Evolutionary conservation across 2,888 invertebrate genomes (phyloP), one percentile per base, ranked within the genome.

Genomic region (Phortica okadai): DNA sequence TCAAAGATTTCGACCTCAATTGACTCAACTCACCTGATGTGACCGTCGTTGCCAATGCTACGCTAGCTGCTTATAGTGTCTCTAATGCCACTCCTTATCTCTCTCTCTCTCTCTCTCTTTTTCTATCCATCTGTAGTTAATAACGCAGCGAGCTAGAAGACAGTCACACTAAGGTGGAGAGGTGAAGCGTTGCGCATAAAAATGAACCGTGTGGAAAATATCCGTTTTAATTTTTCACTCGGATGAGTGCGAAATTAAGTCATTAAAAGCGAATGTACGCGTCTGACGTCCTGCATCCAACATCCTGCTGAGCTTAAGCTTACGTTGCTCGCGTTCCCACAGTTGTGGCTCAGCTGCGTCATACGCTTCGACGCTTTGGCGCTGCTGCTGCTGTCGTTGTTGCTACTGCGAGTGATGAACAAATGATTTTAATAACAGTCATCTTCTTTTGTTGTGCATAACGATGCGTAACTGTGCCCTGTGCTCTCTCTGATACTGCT

Each of bases 191-290:
- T 44, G 67, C 7, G 44, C 67, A 67, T 72, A 41, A 72, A 72
- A 72, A 54, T 72, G 70, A 72, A 72, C 54, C 14, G 70, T 72
- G 70, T 72, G 54, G 54, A 72, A 72, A 72, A 41, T 79, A 85
- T 84, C 82, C 85, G 89, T 90, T 90, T 90, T 90, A 91, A 91
- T 90, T 90, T 91, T 91, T 89, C 91, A 91, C 90, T 89, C 84
- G 91, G 89, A 87, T 90, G 91, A 90, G 89, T 91, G 88, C 89
- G 84, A 88, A 90, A 90, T 90, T 89, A 91, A 91, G 89, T 90
- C 91, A 89, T 91, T 91, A 89, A 90, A 83, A 84, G 84, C 85
- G 84, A 84, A 83, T 86, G 85, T 25, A 62, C 25, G 62, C 62
- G 14, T 50, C 25, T 50, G 45, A 1, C 45, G 21, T 70, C 50